Evolutionary conservation across 2,888 invertebrate genomes (phyloP).

Genomic region (Diloba caeruleocephala): DNA sequence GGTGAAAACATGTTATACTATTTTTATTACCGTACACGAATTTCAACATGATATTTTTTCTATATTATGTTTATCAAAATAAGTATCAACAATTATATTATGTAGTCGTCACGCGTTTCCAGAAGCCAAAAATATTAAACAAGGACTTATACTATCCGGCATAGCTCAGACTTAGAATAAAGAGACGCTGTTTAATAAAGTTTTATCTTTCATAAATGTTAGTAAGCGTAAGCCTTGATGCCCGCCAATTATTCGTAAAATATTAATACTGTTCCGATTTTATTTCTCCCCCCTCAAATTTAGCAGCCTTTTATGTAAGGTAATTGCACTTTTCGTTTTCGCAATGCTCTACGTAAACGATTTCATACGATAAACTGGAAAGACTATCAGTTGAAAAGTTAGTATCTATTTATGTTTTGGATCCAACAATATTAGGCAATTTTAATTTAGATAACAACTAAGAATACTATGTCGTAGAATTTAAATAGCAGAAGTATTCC

Average conservation of each 20-base stretch:
- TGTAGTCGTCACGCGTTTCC: conserved; percentile 69
- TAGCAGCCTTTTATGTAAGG: conserved; percentile 14
- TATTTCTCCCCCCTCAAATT: conserved; percentile 49
- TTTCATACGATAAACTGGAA: conserved; percentile 4
- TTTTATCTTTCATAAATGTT: conserved; percentile 54
- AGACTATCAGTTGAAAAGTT: conserved; percentile 38
- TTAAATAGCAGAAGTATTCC: conserved; percentile 23
- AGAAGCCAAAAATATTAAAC: conserved; percentile 67
- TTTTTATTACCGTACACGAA: conserved; percentile 45
- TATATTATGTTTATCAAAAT: conserved; percentile 47
- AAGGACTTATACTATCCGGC: conserved; percentile 77
- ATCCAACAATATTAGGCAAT: conserved; percentile 1
- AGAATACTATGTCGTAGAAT: background rate
- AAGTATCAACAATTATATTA: conserved; percentile 40
- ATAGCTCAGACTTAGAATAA: conserved; percentile 79
- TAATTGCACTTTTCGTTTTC: conserved; percentile 21
- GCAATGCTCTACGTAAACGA: conserved; percentile 18
- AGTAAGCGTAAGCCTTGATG: conserved; percentile 70
- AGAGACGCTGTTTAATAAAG: conserved; percentile 75
- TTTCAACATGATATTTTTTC: conserved; percentile 49
- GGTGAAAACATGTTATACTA: conserved; percentile 32
- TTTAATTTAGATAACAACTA: conserved; percentile 1
- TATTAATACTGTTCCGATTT: conserved; percentile 61
- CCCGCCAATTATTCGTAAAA: conserved; percentile 62
- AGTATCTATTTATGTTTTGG: background rate